Evolutionary conservation across 2,888 invertebrate genomes (phyloP), one percentile per base, ranked within the genome.

Genomic region (Carpatolechia fugitivella): DNA sequence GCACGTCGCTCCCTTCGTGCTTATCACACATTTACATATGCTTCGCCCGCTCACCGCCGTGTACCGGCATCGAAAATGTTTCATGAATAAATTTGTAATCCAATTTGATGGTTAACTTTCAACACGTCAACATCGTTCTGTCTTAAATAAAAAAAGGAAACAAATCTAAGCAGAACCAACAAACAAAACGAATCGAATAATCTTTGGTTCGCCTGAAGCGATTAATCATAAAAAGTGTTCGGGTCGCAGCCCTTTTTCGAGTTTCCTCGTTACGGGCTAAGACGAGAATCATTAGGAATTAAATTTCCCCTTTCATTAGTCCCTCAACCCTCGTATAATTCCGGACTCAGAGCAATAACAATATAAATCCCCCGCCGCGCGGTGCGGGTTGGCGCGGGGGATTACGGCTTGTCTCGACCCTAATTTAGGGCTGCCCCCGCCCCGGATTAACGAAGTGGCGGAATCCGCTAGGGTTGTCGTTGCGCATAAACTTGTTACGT

Each of bases 231-330:
- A 86, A 87, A 87, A 86, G 76, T 77, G 66, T 71, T 75, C 80
- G 76, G 82, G 81, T 84, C 82, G 79, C 79, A 83, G 85, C 83
- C 87, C 86, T 86, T 88, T 90, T 88, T 86, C 84, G 83, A 86
- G 86, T 87, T 86, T 85, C 88, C 89, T 89, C 89, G 89, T 90
- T 90, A 90, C 88, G 84, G 85, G 80, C 89, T 89, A 88, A 89
- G 90, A 90, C 88, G 90, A 85, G 88, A 89, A 90, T 90, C 90
- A 90, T 90, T 90, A 90, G 88, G 90, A 89, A 89, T 90, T 90
- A 90, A 90, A 90, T 90, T 89, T 90, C 89, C 90, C 89, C 89
- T 90, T 90, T 90, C 89, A 90, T 90, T 90, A 90, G 90, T 90
- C 90, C 89, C 90, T 88, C 89, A 89, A 89, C 89, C 90, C 89